Conservation (phyloP, 2,888 invertebrate species). For the Brachypalpus laphriformis region DNA sequence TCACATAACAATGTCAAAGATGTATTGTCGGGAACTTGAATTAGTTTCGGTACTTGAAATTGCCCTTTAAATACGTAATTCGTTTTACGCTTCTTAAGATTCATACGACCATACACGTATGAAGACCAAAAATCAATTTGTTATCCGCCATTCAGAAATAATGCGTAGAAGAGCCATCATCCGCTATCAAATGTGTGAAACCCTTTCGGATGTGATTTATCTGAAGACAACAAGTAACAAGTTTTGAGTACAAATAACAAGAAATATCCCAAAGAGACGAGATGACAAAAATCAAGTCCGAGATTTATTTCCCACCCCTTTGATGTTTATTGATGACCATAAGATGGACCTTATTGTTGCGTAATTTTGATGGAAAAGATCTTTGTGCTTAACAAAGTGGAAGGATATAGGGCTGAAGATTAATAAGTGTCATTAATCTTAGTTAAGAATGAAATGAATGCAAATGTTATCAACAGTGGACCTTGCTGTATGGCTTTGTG, state of each 20-base stretch:
- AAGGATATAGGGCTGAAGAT: slow-evolving; percentile 48
- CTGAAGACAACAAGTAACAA: slow-evolving; percentile 52
- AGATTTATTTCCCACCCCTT: slow-evolving; percentile 43
- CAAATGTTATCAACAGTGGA: slow-evolving; percentile 16
- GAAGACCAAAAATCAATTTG: slow-evolving; percentile 59
- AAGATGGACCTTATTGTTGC: slow-evolving; percentile 61
- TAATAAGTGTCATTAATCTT: slow-evolving; percentile 68
- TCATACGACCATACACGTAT: slow-evolving; percentile 37
- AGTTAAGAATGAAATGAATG: slow-evolving; percentile 30
- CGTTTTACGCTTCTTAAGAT: slow-evolving; percentile 53
- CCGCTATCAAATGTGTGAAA: slow-evolving; percentile 28
- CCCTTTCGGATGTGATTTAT: slow-evolving; percentile 53
- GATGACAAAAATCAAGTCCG: slow-evolving; percentile 52
- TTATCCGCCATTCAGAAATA: slow-evolving; percentile 48
- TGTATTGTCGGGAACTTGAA: slow-evolving; percentile 59
- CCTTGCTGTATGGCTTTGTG: no score
- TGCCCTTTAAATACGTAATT: slow-evolving; percentile 52
- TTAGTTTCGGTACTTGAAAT: slow-evolving; percentile 63
- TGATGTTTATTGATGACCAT: slow-evolving; percentile 70
- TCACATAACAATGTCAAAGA: slow-evolving; percentile 30
- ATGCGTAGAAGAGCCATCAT: slow-evolving; percentile 32
- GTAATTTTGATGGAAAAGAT: slow-evolving; percentile 54
- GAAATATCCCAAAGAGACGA: slow-evolving; percentile 3
- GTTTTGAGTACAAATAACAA: slow-evolving; percentile 44
- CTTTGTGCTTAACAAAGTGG: slow-evolving; percentile 55